A percentile compares a stretch with the other conserved stretches of the same genome.
phyloP scores from a whole-genome alignment of 2,797 vertebrate species.

The Ptychobarbus kaznakovi region DNA sequence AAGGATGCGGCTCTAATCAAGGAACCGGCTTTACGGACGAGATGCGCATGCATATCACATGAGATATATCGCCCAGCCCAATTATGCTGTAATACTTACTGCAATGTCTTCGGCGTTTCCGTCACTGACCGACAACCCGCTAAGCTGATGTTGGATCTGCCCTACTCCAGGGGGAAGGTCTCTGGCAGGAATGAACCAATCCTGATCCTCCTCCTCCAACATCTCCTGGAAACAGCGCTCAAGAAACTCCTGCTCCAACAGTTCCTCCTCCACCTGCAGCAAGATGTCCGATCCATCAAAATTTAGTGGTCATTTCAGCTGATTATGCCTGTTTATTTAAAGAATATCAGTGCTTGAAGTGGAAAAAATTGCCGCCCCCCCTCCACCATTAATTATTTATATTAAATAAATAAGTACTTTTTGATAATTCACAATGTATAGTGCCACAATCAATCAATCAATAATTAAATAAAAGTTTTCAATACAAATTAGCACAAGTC shows the following conservation, averaged over 20 bases:
- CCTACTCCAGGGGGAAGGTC: conserved; percentile 82
- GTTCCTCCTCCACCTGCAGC: conserved; percentile 84
- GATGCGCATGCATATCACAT: too few species aligned
- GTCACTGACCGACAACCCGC: conserved; percentile 75
- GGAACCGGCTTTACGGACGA: too few species aligned
- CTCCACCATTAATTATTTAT: too few species aligned
- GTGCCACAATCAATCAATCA: too few species aligned
- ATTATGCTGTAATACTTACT: conserved; percentile 68
- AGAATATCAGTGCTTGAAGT: too few species aligned
- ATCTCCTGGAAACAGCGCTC: conserved; percentile 91
- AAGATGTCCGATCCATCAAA: not conserved
- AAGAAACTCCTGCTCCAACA: conserved; percentile 87
- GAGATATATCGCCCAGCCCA: too few species aligned
- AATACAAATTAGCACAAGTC: too few species aligned
- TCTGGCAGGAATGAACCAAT: conserved; percentile 87
- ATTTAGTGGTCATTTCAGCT: not conserved
- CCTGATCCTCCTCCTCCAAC: conserved; percentile 88
- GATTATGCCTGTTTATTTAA: not conserved
- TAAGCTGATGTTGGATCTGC: conserved; percentile 86
- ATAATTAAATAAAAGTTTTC: too few species aligned
- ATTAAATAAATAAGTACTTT: too few species aligned
- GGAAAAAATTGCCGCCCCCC: too few species aligned
- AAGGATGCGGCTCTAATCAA: too few species aligned
- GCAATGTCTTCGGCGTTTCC: conserved; percentile 82
- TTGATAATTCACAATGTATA: too few species aligned